A percentile compares a stretch with the other conserved stretches of the same genome.
Conservation (phyloP, 2,888 invertebrate genomes). For the Phorcus lineatus region DNA sequence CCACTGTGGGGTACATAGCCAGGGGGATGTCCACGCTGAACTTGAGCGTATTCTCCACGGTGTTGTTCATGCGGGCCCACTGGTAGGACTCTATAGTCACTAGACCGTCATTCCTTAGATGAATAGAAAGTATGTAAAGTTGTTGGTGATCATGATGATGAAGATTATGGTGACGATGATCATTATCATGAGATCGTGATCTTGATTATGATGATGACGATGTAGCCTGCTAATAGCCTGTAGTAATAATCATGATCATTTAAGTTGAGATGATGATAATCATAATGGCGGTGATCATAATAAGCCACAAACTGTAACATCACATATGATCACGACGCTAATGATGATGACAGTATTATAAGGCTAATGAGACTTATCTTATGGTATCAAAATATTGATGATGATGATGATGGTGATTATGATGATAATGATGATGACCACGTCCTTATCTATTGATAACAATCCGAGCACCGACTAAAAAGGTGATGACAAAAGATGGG, state of each 20-base stretch:
- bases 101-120: neutral
- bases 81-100: neutral
- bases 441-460: too few species aligned
- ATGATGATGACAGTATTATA: constrained; percentile 26
- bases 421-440: constrained; percentile 43
- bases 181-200: constrained; percentile 24
- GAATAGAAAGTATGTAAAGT: neutral
- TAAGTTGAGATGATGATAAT: too few species aligned
- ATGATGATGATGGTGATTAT: constrained; percentile 44
- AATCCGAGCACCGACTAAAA: too few species aligned
- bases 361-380: constrained; percentile 27
- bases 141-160: constrained; percentile 25
- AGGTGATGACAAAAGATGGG: too few species aligned
- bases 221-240: too few species aligned
- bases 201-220: constrained; percentile 10
- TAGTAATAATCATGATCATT: too few species aligned
- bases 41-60: neutral
- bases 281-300: too few species aligned
- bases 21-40: neutral
- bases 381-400: constrained; percentile 39
- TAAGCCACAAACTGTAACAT: too few species aligned
- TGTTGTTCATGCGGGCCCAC: neutral
- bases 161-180: constrained; percentile 27
- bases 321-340: too few species aligned
- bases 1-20: neutral